Evolutionary conservation across 2,797 vertebrate genomes (phyloP), one percentile per base, ranked within the genome.

Genomic region (Trichosurus vulpecula): DNA sequence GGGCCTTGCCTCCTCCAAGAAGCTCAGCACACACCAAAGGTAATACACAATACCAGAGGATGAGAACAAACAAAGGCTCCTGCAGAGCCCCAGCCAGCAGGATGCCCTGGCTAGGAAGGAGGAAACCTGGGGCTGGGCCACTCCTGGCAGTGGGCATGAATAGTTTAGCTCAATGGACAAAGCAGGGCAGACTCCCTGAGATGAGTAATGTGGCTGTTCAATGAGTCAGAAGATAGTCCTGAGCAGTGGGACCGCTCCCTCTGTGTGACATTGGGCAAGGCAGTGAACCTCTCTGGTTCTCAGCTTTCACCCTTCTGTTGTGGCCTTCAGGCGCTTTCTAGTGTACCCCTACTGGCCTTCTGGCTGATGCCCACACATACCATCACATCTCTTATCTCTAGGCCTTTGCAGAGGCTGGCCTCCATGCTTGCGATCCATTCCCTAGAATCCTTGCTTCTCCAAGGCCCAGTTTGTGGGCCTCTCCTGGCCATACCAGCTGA

Each of bases 41-140:
- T 25, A 96, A 96, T 92, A 97, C 97, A 96, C 96, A 92, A 96
- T 92, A 94, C 94, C 87, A 93, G 61, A 55, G 94, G 93, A 91
- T 93, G 90, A 93, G 91, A 97, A 95, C 93, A 95, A 96, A 95
- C 93, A 95, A 6, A 53, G 54, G 91, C 54, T 96, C 96, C 95
- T 54, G 53, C 57, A 61, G 95, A 6, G 92, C n/a, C 19, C 35
- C 56, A 94, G 94, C 92, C 92, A 74, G 96, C 94, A 93, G 95
- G 92, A 93, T 29, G n/a, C 94, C 94, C 89, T 94, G 91, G 92
- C 95, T 96, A 94, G 95, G 96, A 96, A 97, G 96, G 95, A 41
- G 93, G 92, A 95, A 93, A 95, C 94, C 94, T 53, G 41, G 74
- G 93, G 92, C 93, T 94, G 51, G 90, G 58, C 96, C 87, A 89